Evolutionary conservation across 2,113 vertebrate genomes (phyloP).

Genomic region (Notarius lentiginosus): DNA sequence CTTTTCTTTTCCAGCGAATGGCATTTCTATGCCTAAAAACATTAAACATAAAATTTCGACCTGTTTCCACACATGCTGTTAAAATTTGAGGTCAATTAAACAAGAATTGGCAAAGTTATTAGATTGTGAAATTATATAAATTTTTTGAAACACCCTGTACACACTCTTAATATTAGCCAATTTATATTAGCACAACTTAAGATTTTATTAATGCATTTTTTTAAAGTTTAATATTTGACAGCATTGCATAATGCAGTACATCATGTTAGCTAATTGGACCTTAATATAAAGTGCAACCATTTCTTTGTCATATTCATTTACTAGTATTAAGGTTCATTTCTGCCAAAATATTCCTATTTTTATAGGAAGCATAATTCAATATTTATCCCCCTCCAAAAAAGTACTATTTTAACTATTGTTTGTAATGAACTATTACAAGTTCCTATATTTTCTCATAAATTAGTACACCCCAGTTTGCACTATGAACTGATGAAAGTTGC

Average conservation of each 20-base stretch:
- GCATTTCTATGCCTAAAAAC: no score
- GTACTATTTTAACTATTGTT: background rate
- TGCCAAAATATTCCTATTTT: background rate
- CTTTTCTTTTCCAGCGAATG: no score
- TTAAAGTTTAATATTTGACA: background rate
- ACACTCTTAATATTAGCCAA: no score
- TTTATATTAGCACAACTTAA: background rate
- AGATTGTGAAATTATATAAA: no score
- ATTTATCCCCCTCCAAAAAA: background rate
- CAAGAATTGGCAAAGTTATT: no score
- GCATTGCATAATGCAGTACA: background rate
- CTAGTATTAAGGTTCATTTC: background rate
- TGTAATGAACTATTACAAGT: background rate
- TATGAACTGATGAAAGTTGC: background rate
- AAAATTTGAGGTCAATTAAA: no score
- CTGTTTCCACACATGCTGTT: no score
- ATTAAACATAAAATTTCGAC: no score
- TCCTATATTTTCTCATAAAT: background rate
- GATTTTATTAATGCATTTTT: background rate
- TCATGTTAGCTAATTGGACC: background rate
- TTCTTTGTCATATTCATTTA: background rate
- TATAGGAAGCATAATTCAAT: background rate
- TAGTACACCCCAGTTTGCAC: constrained; percentile 6
- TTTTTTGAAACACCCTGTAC: no score
- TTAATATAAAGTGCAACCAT: background rate